Evolutionary conservation across 2,797 vertebrate species (phyloP), one percentile per base, ranked within the genome.

Genomic region (Serranus cabrilla): DNA sequence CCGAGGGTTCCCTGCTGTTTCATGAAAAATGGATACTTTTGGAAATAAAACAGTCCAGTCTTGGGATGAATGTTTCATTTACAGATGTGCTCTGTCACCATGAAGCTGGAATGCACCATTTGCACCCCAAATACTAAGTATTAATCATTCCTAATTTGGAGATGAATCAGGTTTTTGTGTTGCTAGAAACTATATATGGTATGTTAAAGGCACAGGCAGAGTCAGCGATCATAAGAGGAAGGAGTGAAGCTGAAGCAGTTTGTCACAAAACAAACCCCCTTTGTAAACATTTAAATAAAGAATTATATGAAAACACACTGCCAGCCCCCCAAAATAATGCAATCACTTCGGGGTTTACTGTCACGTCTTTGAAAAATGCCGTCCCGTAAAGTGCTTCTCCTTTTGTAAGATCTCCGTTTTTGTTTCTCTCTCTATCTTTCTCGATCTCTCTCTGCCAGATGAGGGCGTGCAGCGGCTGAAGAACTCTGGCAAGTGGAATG

Each of bases 401-500:
- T 20, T 37, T 25, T 25, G 10, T 12, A 25, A 5, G 20, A 3
- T 45, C 8, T 47, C 11, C 7, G 2, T 43, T 34, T 50, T 7
- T 62, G 17, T 42, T 5, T 51, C 4, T 50, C 2, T 56, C 4
- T 23, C 40, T 54, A 4, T 66, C 34, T 68, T 6, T 11, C 54
- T 55, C 2, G 23, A 51, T 27, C 57, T 43, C 16, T 12, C 12
- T 45, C 20, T 65, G 5, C 39, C 79, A 98, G 97, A 97, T 1
- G 97, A 98, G 52, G 73, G 81, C 2, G 37, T 81, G 62, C 92
- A 95, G 45, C 89, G 88, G 23, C 94, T 95, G 37, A 96, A 95
- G 67, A 85, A 43, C 2, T 90, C 94, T 0, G 63, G 89, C 43
- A 95, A 91, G 82, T 98, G 97, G 97, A 97, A 97, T 0, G 97